Base-by-base conservation (phyloP, 1,140 invertebrate species). In the Panagrolaimus sp. region DNA sequence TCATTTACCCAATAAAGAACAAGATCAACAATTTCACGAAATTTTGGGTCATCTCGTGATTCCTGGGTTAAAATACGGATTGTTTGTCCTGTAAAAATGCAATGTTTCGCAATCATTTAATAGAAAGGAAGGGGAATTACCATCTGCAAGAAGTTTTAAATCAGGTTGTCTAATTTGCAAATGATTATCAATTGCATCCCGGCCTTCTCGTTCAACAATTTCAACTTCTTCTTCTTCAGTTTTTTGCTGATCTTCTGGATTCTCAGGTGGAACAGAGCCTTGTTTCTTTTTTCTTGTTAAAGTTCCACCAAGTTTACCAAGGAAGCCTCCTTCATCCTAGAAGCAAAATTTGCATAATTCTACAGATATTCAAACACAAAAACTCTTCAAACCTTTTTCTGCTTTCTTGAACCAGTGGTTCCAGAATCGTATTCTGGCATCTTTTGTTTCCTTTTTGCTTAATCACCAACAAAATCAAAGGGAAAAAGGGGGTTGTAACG, bases 1-100 rank as follows among this genome's bases (percentile, higher is more conserved):
- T 98, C 46, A 70, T 76, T 78, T 24, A 80, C 32, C 74, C 83
- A 83, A 48, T 82, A 73, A 26, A 83, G 70, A 15, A 84, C 63
- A 72, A 86, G 84, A 73, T 84, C 78, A 12, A 93, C 90, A 7
- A 98, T 85, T 78, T 95, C 91, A 70, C 89, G 88, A 0, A 98
- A 87, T 84, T 92, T 90, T 0, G 91, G 89, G 84, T 96, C 91
- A 63, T 91, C 90, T 73, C 90, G 88, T 0, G 92, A 93, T 69
- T 88, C 87, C 2, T 90, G 90, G 79, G 95, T 93, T 70, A 98
- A 92, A 85, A 98, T 94, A 5, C 93, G 94, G 73, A 94, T 87
- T 86, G 97, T 93, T 84, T 98, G 95, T 7, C 81, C 78, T 78
- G 28, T 52, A 52, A 69, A 73, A 48, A 62, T 43, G 4, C 55